These are phyloP conservation scores for Cheirogaleus major DNA, from an alignment of 2,797 vertebrate species.

Conservation along the genomic window DNA sequence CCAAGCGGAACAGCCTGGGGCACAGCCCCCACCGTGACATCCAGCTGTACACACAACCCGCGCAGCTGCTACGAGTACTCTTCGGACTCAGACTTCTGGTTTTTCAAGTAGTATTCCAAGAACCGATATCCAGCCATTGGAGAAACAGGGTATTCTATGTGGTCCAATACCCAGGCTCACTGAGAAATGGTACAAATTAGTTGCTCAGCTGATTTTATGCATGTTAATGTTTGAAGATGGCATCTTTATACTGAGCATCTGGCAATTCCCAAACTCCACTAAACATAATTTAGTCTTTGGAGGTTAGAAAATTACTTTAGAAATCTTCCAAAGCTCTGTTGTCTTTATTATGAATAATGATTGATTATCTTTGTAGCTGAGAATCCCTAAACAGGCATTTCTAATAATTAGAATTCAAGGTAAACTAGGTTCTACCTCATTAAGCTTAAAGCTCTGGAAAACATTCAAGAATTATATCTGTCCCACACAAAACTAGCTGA, in stretches of 20 bases:
- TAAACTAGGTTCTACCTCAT: not conserved
- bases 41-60: not conserved
- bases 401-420: not conserved
- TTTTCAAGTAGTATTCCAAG: not conserved
- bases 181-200: not conserved
- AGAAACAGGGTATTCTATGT: not conserved
- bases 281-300: not conserved
- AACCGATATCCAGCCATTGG: not conserved
- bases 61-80: accelerated
- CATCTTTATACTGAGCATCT: not conserved
- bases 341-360: not conserved
- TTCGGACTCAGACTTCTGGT: not conserved
- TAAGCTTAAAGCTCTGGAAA: not conserved
- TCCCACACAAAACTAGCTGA: not conserved
- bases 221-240: not conserved
- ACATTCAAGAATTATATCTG: not conserved
- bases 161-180: not conserved
- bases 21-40: not conserved
- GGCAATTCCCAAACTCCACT: not conserved
- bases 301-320: not conserved
- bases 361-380: not conserved
- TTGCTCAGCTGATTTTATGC: not conserved
- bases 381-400: not conserved
- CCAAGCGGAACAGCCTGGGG: not conserved
- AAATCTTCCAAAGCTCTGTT: not conserved